Conservation (phyloP, 2,113 vertebrate genomes). For the Pteronura brasiliensis region DNA sequence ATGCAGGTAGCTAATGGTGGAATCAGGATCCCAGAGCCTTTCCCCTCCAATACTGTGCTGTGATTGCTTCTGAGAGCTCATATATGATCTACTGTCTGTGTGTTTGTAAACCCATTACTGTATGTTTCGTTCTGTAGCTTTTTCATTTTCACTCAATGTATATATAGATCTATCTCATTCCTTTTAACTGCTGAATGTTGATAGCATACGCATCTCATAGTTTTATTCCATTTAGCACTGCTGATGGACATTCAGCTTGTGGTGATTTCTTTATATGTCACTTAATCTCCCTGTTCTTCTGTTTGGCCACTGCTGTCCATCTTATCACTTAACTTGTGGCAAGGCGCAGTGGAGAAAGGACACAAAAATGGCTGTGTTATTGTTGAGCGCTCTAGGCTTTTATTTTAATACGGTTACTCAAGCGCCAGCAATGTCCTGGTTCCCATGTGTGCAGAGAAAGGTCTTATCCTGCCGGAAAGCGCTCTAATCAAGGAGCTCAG, state of each 20-base stretch:
- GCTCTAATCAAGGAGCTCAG: background rate
- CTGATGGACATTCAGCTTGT: background rate
- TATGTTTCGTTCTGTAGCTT: background rate
- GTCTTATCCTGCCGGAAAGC: background rate
- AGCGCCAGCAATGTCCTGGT: background rate
- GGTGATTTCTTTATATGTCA: background rate
- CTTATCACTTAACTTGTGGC: conserved; percentile 36
- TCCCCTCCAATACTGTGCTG: background rate
- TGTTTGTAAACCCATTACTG: background rate
- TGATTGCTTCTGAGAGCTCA: background rate
- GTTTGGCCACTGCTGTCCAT: background rate
- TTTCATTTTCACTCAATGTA: background rate
- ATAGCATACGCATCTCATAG: background rate
- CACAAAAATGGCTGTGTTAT: background rate
- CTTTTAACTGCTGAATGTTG: conserved; percentile 19
- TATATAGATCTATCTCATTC: background rate
- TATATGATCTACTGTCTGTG: background rate
- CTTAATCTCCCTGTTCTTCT: background rate
- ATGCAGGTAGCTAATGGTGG: background rate
- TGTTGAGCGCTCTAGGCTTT: conserved; percentile 5
- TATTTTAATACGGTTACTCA: conserved; percentile 42
- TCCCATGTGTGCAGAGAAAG: background rate
- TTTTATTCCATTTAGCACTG: background rate
- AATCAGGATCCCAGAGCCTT: background rate
- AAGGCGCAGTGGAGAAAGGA: background rate